Evolutionary conservation across 1,140 invertebrate species (phyloP).

Genomic region (Bemisia tabaci): DNA sequence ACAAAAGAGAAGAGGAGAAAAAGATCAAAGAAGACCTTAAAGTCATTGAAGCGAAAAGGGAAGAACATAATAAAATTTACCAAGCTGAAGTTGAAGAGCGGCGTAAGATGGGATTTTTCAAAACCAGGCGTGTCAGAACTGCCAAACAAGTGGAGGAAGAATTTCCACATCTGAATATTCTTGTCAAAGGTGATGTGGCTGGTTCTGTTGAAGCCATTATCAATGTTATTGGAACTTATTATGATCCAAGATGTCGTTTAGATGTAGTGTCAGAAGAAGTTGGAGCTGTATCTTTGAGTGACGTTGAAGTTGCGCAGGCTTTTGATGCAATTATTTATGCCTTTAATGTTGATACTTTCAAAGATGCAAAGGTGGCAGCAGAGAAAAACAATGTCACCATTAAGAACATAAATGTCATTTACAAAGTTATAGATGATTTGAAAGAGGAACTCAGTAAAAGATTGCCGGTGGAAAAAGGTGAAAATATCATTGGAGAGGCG

Average conservation of each 20-base stretch:
- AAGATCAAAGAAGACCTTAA: slow-evolving; percentile 41
- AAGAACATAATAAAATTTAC: slow-evolving; percentile 51
- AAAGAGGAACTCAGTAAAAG: slow-evolving; percentile 60
- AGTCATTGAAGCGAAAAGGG: slow-evolving; percentile 46
- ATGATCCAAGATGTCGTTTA: slow-evolving; percentile 56
- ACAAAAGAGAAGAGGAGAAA: slow-evolving; percentile 38
- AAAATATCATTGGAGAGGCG: slow-evolving; percentile 72
- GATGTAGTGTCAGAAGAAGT: slow-evolving; percentile 83
- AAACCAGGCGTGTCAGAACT: slow-evolving; percentile 32
- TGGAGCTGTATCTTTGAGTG: slow-evolving; percentile 65
- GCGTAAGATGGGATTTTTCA: slow-evolving; percentile 39
- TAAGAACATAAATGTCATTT: slow-evolving; percentile 71
- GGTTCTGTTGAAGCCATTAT: slow-evolving; percentile 89
- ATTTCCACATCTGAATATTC: slow-evolving; percentile 33
- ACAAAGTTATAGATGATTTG: slow-evolving; percentile 77
- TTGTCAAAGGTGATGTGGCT: slow-evolving; percentile 51
- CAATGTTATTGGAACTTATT: slow-evolving; percentile 80
- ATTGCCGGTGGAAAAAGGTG: slow-evolving; percentile 53
- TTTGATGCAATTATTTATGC: slow-evolving; percentile 78
- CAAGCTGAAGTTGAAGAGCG: slow-evolving; percentile 44
- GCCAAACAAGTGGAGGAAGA: slow-evolving; percentile 24
- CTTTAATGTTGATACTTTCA: slow-evolving; percentile 58
- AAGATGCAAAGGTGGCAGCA: slow-evolving; percentile 35
- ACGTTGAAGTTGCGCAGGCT: slow-evolving; percentile 70
- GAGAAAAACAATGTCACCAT: slow-evolving; percentile 42